A percentile compares a stretch with the other conserved stretches of the same genome.
Conservation (phyloP, 2,797 vertebrate species). For the Gouania willdenowi region DNA sequence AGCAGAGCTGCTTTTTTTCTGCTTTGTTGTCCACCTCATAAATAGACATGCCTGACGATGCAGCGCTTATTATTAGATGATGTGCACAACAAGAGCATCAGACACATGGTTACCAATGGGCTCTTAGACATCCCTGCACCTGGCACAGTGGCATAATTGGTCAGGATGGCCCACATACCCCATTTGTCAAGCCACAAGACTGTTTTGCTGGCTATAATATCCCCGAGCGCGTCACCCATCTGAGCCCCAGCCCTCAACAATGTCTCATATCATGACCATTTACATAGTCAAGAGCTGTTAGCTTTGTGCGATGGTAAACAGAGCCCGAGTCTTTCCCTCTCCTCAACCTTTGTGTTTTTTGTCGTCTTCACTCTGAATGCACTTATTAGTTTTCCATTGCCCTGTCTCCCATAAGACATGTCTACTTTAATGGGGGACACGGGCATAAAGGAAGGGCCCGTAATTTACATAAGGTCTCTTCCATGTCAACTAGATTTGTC, state of each 20-base stretch:
- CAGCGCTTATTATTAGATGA: slow-evolving; percentile 81
- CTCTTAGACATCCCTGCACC: slow-evolving; percentile 80
- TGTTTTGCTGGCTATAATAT: slow-evolving; percentile 72
- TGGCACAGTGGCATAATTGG: slow-evolving; percentile 82
- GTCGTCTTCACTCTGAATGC: slow-evolving; percentile 63
- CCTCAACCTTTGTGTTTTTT: slow-evolving; percentile 56
- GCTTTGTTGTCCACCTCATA: too few relatives aligned
- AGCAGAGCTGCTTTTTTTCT: slow-evolving; percentile 58
- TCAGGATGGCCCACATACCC: slow-evolving; percentile 66
- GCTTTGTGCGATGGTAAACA: slow-evolving; percentile 76
- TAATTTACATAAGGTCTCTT: slow-evolving; percentile 46
- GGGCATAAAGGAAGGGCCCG: slow-evolving; percentile 46
- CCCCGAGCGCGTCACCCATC: slow-evolving; percentile 78
- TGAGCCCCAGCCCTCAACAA: slow-evolving; percentile 76
- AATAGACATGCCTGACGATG: too few relatives aligned
- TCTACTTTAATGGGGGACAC: slow-evolving; percentile 48
- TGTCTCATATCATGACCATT: slow-evolving; percentile 80
- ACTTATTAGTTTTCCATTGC: slow-evolving; percentile 65
- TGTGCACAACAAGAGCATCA: slow-evolving; percentile 76
- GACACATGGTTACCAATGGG: slow-evolving; percentile 78
- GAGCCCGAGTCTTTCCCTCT: slow-evolving; percentile 66
- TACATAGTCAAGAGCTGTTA: slow-evolving; percentile 84
- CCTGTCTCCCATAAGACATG: slow-evolving; percentile 41
- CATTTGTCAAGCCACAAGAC: slow-evolving; percentile 67
- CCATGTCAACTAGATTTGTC: slow-evolving; percentile 34